Base-by-base conservation (phyloP, 2,797 vertebrate species). In the Decapterus maruadsi region DNA sequence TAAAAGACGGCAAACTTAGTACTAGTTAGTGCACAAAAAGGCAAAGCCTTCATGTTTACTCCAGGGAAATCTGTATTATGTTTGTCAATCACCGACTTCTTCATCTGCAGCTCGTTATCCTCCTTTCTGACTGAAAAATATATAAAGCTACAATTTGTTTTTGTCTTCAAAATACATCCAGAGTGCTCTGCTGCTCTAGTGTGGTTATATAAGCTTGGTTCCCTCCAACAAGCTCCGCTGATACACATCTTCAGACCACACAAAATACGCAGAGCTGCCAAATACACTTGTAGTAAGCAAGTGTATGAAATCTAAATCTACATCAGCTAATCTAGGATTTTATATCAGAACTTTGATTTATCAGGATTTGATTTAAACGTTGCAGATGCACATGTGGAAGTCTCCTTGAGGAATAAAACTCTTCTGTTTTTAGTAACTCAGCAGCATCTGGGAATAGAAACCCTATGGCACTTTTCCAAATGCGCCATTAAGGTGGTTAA, bases 401-500 rank as follows among this genome's bases (percentile, higher is more conserved):
- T 51, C 26, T 26, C 26, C 1, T 26, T 26, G 26, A 26, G 31
- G 31, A 34, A 34, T 6, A 6, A 4, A 34, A 34, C 9, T 45
- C 42, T 9, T 66, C 40, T 78, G 60, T 76, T 80, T 67, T 69
- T 68, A 61, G 40, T 38, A 50, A 68, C 8, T 57, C 31, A 53
- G 61, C 71, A 59, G 62, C 26, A 42, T 45, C 31, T 48, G 38
- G 53, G 71, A 53, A n/a, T 29, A 64, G 36, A 48, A 43, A 48
- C 43, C 61, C 63, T 8, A 13, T 31, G 58, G 50, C 34, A 34
- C 59, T 59, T 64, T 61, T 38, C 56, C 61, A 51, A 58, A 19
- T 16, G 66, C 56, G 75, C 14, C 48, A 36, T 40, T 59, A 53
- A 69, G 22, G 26, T 75, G 68, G 58, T 58, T 69, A 81, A 82